A percentile compares a stretch with the other conserved stretches of the same genome.
Conservation (phyloP, 2,113 vertebrate genomes). For the Ailurus styani region DNA sequence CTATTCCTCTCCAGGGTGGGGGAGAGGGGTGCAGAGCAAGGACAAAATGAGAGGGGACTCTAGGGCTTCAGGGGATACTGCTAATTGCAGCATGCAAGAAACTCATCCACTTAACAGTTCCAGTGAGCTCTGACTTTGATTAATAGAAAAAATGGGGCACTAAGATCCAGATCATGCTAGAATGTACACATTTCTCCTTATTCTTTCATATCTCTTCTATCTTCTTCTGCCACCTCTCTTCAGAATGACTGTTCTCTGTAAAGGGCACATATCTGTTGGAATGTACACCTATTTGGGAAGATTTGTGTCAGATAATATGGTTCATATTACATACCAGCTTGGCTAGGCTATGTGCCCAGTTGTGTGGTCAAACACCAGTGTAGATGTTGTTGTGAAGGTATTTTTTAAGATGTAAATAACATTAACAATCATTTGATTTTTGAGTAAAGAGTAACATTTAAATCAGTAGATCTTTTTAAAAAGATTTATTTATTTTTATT, state of each 20-base stretch:
- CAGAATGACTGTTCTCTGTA: background rate
- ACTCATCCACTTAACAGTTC: background rate
- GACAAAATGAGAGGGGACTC: background rate
- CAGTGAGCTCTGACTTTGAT: background rate
- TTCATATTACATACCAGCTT: background rate
- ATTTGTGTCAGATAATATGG: background rate
- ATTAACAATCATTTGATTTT: background rate
- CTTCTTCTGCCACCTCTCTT: background rate
- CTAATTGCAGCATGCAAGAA: no score
- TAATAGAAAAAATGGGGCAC: background rate
- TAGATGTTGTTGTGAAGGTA: background rate
- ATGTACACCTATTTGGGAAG: no score
- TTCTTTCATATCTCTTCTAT: fast-evolving
- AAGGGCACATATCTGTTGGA: background rate
- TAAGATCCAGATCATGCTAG: background rate
- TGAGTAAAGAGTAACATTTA: background rate
- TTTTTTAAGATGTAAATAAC: background rate
- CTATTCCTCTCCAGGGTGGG: background rate
- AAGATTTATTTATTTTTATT: no score
- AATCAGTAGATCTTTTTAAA: background rate
- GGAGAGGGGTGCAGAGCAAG: background rate
- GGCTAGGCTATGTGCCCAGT: no score
- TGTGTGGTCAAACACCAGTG: background rate
- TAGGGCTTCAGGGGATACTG: background rate
- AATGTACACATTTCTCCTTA: background rate